Conservation (phyloP, 2,888 invertebrate species). For the Eristalinus aeneus region DNA sequence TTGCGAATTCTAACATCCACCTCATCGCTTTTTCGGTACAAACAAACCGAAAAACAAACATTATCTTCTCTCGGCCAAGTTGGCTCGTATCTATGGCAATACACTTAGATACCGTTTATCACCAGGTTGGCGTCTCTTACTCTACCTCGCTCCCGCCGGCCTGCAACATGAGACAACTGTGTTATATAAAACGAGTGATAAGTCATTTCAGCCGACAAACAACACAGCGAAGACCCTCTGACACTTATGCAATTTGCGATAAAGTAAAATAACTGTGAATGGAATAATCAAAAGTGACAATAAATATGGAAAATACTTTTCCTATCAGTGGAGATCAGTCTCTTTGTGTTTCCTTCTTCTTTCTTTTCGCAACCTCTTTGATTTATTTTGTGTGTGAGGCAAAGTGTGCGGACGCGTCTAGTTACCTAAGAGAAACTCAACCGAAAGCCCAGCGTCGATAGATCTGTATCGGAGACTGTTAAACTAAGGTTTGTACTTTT, state of each 20-base stretch:
- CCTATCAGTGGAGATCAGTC: not conserved
- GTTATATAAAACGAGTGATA: not conserved
- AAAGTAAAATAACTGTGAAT: constrained; percentile 6
- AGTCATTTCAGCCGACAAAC: not conserved
- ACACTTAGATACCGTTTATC: not conserved
- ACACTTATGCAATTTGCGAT: not conserved
- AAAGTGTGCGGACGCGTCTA: not conserved
- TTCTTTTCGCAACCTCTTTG: not conserved
- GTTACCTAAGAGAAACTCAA: not conserved
- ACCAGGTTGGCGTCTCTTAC: not conserved
- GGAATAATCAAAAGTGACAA: constrained; percentile 10
- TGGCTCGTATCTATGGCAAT: not conserved
- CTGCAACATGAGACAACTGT: not conserved
- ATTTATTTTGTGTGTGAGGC: not conserved
- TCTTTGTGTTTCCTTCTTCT: not conserved
- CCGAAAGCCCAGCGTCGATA: not conserved
- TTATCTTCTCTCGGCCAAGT: not conserved
- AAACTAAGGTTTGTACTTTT: not conserved
- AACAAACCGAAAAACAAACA: not conserved
- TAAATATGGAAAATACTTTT: constrained; percentile 15
- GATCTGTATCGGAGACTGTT: not conserved
- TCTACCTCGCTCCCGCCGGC: not conserved
- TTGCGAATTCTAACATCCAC: not conserved
- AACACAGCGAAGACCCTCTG: not conserved
- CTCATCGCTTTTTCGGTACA: not conserved